Evolutionary conservation across 2,888 invertebrate species (phyloP).

Genomic region (Eueremaeus valkanovi): DNA sequence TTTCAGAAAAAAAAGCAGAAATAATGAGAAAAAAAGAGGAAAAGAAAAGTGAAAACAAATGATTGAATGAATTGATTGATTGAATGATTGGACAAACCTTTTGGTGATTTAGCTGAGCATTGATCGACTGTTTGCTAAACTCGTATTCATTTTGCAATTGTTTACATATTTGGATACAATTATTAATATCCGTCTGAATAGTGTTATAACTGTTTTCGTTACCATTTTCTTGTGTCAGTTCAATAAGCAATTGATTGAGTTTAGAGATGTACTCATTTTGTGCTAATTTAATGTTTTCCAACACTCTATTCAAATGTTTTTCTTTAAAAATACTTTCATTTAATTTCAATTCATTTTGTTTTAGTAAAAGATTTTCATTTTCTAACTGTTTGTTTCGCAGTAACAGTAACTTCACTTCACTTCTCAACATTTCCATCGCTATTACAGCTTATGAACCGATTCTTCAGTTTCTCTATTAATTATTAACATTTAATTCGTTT

Average conservation of each 20-base stretch:
- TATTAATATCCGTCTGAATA: constrained; percentile 14
- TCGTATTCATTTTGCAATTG: constrained; percentile 27
- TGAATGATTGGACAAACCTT: constrained; percentile 18
- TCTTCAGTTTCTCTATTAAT: too few relatives aligned
- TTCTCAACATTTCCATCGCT: constrained; percentile 28
- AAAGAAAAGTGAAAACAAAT: neutral
- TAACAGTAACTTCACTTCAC: constrained; percentile 27
- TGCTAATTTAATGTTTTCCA: constrained; percentile 3
- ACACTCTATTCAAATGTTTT: neutral
- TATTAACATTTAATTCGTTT: too few relatives aligned
- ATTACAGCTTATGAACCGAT: too few relatives aligned
- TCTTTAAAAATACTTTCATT: neutral
- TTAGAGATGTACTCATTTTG: constrained; percentile 23
- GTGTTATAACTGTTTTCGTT: neutral
- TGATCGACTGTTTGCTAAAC: neutral
- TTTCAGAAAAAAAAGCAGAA: neutral
- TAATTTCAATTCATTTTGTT: neutral
- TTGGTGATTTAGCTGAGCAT: too few relatives aligned
- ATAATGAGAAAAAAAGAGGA: neutral
- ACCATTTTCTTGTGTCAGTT: neutral
- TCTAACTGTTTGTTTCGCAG: constrained; percentile 14
- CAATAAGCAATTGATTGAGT: neutral
- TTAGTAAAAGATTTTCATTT: constrained; percentile 3
- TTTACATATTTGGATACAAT: constrained; percentile 5
- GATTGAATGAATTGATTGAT: neutral